Conservation (phyloP, 2,797 vertebrate species). For the Rhinoraja longicauda region DNA sequence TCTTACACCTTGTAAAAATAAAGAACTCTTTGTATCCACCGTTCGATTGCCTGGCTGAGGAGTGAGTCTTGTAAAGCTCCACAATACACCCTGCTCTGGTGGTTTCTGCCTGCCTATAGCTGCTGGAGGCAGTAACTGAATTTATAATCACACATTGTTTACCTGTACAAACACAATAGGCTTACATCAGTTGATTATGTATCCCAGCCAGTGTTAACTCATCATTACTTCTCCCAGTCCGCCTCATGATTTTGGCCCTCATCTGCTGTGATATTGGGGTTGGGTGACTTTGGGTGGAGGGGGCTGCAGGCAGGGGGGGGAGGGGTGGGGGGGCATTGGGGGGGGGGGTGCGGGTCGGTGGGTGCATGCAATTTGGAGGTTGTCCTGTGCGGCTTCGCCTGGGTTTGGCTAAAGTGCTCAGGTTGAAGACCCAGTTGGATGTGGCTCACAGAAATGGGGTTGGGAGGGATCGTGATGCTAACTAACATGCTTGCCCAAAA, state of each 20-base stretch:
- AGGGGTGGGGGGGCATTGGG: background rate
- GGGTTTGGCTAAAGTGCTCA: background rate
- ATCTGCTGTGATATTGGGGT: too few species aligned
- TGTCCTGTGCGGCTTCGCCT: background rate
- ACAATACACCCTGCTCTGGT: constrained; percentile 5
- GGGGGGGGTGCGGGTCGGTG: background rate
- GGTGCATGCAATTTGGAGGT: background rate
- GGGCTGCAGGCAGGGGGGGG: too few species aligned
- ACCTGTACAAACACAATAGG: constrained; percentile 37
- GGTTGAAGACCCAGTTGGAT: too few species aligned
- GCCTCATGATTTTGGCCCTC: too few species aligned
- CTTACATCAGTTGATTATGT: constrained; percentile 36
- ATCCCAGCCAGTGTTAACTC: constrained; percentile 17
- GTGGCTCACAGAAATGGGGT: background rate
- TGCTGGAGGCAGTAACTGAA: constrained; percentile 29
- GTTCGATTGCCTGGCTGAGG: background rate
- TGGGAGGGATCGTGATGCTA: too few species aligned
- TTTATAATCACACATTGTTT: constrained; percentile 38
- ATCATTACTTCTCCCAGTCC: background rate
- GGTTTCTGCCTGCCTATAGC: constrained; percentile 13
- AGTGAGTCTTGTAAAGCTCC: constrained; percentile 10
- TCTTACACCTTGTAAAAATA: background rate
- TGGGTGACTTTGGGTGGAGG: too few species aligned
- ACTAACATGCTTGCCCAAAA: too few species aligned
- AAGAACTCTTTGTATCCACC: constrained; percentile 8